phyloP scores from a whole-genome alignment of 23 tunicate genomes.

The Halocynthia roretzi region DNA sequence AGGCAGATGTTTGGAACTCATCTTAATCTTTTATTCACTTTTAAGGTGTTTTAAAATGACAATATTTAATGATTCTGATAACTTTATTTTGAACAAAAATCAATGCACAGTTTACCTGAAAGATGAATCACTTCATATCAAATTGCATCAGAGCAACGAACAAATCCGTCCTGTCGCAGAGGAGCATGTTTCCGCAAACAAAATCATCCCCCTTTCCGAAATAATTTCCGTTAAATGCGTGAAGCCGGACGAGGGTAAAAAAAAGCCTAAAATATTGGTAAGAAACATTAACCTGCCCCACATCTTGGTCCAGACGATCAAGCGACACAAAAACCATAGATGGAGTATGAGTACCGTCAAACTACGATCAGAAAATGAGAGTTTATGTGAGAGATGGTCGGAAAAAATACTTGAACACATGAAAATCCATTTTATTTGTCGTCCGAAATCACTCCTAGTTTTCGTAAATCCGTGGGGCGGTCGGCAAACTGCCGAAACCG shows the following conservation, averaged over 20 bases:
- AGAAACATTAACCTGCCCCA: constrained; percentile 17
- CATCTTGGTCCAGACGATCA: constrained; percentile 23
- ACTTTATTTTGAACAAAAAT: constrained; percentile 31
- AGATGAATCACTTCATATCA: constrained; percentile 17
- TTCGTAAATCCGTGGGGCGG: constrained; percentile 94
- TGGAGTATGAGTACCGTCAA: constrained; percentile 45
- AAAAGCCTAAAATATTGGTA: constrained; percentile 1
- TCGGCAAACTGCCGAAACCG: constrained; percentile 27
- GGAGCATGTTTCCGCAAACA: constrained; percentile 8
- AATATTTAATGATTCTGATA: background rate
- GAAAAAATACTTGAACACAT: constrained; percentile 5
- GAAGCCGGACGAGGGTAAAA: constrained; percentile 8
- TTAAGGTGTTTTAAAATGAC: too few relatives aligned
- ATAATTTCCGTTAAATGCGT: constrained; percentile 19
- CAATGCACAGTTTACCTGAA: constrained; percentile 19
- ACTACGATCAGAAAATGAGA: constrained; percentile 18
- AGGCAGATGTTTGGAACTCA: too few relatives aligned
- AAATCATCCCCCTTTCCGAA: constrained; percentile 24
- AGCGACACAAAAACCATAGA: constrained; percentile 20
- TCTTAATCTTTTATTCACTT: too few relatives aligned
- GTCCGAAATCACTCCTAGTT: constrained; percentile 55
- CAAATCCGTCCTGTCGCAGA: background rate
- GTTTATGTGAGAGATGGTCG: constrained; percentile 25
- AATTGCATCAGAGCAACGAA: constrained; percentile 23
- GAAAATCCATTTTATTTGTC: background rate